phyloP scores from a whole-genome alignment of 2,888 invertebrate species.

The Papilio demoleus region DNA sequence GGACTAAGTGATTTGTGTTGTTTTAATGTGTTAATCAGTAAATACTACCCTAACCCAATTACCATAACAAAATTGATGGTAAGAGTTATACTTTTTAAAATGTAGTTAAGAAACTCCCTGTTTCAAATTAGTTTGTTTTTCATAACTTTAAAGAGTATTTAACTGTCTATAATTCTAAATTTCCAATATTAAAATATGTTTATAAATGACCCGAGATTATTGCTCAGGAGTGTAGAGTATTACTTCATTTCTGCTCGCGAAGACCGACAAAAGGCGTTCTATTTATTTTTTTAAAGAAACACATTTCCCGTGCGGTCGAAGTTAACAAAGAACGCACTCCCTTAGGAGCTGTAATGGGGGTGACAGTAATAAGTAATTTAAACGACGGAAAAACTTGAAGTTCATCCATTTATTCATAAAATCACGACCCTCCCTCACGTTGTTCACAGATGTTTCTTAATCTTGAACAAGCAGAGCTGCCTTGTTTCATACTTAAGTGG shows the following conservation, averaged over 20 bases:
- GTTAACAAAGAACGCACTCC: constrained; percentile 55
- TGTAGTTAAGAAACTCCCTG: too few relatives aligned
- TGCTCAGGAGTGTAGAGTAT: too few relatives aligned
- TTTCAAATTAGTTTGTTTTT: too few relatives aligned
- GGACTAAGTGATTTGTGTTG: too few relatives aligned
- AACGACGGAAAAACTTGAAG: constrained; percentile 45
- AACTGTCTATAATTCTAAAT: too few relatives aligned
- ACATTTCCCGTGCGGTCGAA: constrained; percentile 46
- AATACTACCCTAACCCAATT: too few relatives aligned
- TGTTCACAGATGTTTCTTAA: constrained; percentile 34
- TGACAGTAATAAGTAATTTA: constrained; percentile 54
- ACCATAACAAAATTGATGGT: too few relatives aligned
- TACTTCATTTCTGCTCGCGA: not conserved
- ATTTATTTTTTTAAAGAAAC: constrained; percentile 53
- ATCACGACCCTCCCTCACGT: constrained; percentile 41
- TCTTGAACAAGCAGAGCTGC: constrained; percentile 5
- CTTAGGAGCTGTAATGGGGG: constrained; percentile 46
- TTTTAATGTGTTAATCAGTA: too few relatives aligned
- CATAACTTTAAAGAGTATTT: too few relatives aligned
- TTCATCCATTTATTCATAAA: constrained; percentile 41
- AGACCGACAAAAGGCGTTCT: constrained; percentile 46
- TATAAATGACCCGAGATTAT: too few relatives aligned
- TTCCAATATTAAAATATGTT: too few relatives aligned
- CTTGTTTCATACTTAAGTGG: constrained; percentile 25
- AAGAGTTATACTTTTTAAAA: too few relatives aligned